phyloP scores from a whole-genome alignment of 2,797 vertebrate genomes.

The Stomatorhinus walkeri region DNA sequence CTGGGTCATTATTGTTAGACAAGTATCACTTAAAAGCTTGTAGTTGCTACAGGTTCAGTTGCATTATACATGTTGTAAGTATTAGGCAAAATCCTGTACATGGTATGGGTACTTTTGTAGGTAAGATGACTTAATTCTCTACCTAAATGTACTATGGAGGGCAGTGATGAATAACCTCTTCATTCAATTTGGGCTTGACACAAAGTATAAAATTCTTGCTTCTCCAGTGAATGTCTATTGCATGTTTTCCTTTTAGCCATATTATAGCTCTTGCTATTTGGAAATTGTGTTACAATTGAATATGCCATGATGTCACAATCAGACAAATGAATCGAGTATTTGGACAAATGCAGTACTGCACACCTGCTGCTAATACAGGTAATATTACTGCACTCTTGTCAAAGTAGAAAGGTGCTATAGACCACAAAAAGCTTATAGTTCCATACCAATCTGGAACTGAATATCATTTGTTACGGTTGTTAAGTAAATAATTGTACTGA shows the following conservation, averaged over 20 bases:
- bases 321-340: neutral
- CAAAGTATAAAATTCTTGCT: neutral
- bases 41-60: neutral
- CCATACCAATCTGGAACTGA: neutral
- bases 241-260: neutral
- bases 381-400: neutral
- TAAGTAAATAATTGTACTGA: neutral
- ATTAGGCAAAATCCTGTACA: neutral
- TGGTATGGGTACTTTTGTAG: neutral
- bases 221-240: neutral
- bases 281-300: neutral
- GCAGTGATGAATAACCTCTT: neutral
- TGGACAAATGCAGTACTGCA: neutral
- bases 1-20: slow-evolving; percentile 7
- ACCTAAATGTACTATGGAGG: neutral
- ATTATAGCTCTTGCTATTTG: neutral
- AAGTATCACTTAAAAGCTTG: slow-evolving; percentile 4
- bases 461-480: neutral
- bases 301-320: neutral
- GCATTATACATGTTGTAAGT: neutral
- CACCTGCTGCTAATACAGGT: neutral
- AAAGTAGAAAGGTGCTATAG: neutral
- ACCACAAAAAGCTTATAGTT: neutral
- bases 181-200: neutral
- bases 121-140: neutral